These are phyloP conservation scores for Jacana jacana DNA, from an alignment of 2,113 vertebrate genomes.

Conservation along the genomic window DNA sequence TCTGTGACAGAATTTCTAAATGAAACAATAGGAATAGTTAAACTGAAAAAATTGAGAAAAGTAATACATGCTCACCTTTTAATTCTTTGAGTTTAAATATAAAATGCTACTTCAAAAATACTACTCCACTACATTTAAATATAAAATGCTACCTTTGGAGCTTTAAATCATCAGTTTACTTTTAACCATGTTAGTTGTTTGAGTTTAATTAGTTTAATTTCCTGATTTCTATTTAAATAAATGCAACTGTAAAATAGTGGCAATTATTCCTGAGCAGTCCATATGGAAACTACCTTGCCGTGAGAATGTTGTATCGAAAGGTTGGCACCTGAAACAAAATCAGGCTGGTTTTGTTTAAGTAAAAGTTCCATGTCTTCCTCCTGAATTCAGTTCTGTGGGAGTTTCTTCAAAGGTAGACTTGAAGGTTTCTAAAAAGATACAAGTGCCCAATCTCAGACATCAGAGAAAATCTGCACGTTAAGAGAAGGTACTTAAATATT, in stretches of 20 bases:
- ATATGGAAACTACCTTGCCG: neutral
- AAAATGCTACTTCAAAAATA: neutral
- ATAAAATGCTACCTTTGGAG: constrained; percentile 46
- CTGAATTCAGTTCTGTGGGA: neutral
- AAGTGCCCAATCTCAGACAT: neutral
- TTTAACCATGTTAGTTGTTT: constrained; percentile 33
- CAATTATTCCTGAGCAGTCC: neutral
- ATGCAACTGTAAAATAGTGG: neutral
- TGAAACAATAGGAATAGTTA: constrained; percentile 52
- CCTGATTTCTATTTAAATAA: neutral
- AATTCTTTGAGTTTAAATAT: constrained; percentile 64
- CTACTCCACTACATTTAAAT: too few species aligned
- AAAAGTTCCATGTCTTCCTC: neutral
- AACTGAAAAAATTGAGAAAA: constrained; percentile 62
- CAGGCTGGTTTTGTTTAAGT: neutral
- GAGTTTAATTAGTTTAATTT: constrained; percentile 14
- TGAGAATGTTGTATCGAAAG: neutral
- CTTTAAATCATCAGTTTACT: constrained; percentile 58
- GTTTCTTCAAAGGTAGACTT: neutral
- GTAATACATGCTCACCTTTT: constrained; percentile 67
- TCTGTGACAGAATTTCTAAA: constrained; percentile 73
- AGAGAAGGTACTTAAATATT: neutral
- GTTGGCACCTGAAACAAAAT: neutral
- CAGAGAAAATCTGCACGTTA: neutral
- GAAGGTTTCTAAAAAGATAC: neutral